These are phyloP conservation scores for Myotis lucifugus DNA, from an alignment of 2,113 vertebrate genomes.

Conservation along the genomic window DNA sequence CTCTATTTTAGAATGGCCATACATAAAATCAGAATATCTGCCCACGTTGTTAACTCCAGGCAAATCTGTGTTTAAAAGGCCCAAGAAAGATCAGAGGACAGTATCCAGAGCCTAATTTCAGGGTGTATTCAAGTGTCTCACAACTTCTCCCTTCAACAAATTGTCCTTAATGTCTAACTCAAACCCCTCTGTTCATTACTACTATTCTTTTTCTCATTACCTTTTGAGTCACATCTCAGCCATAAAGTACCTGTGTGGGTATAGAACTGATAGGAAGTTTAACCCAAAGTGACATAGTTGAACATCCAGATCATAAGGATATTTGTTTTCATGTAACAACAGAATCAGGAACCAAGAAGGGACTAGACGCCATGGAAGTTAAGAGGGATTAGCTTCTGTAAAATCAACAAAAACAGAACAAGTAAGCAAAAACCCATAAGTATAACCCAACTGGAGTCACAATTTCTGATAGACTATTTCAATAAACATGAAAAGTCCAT, in stretches of 20 bases:
- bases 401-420: slow-evolving; percentile 45
- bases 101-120: background rate
- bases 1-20: slow-evolving; percentile 13
- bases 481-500: background rate
- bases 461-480: background rate
- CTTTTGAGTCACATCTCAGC: background rate
- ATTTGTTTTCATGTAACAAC: background rate
- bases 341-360: background rate
- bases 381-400: background rate
- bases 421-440: background rate
- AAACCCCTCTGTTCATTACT: background rate
- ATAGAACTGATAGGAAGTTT: background rate
- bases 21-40: background rate
- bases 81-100: background rate
- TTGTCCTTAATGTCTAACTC: background rate
- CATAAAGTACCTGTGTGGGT: background rate
- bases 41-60: slow-evolving; percentile 11
- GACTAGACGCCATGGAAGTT: background rate
- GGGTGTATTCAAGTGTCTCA: background rate
- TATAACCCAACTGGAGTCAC: background rate
- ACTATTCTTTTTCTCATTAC: background rate
- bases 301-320: background rate
- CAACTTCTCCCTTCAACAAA: background rate
- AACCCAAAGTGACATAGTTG: background rate
- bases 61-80: background rate